phyloP scores from a whole-genome alignment of 1,140 invertebrate species.

The Leptonema lineaticorne region DNA sequence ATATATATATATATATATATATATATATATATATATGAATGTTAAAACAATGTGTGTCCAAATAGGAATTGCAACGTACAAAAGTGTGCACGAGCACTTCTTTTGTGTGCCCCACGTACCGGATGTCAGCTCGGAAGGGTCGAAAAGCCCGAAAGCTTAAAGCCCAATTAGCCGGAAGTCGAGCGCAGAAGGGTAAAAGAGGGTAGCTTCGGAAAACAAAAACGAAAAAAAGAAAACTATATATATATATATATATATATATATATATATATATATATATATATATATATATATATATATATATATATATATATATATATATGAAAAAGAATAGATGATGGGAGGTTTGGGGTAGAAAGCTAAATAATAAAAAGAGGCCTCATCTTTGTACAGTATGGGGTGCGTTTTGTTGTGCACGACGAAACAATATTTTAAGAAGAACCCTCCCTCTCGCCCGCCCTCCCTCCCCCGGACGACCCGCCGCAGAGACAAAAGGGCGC shows the following conservation, averaged over 20 bases:
- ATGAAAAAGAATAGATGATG: too few species aligned
- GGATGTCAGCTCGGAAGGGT: conserved; percentile 14
- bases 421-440: conserved; percentile 25
- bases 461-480: too few species aligned
- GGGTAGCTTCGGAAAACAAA: too few species aligned
- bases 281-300: too few species aligned
- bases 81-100: not conserved
- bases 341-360: not conserved
- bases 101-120: not conserved
- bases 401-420: not conserved
- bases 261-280: too few species aligned
- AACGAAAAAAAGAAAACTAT: too few species aligned
- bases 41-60: not conserved
- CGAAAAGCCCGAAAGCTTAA: conserved; percentile 23
- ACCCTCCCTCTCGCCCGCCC: too few species aligned
- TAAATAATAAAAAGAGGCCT: conserved; percentile 13
- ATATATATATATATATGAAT: too few species aligned
- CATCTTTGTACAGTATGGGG: not conserved
- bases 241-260: too few species aligned
- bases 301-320: too few species aligned
- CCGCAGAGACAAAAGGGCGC: conserved; percentile 1
- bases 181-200: too few species aligned
- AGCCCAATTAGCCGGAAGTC: conserved; percentile 24
- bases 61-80: not conserved
- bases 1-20: too few species aligned